These are phyloP conservation scores for Indicator indicator DNA, from an alignment of 2,113 vertebrate species.

Conservation along the genomic window DNA sequence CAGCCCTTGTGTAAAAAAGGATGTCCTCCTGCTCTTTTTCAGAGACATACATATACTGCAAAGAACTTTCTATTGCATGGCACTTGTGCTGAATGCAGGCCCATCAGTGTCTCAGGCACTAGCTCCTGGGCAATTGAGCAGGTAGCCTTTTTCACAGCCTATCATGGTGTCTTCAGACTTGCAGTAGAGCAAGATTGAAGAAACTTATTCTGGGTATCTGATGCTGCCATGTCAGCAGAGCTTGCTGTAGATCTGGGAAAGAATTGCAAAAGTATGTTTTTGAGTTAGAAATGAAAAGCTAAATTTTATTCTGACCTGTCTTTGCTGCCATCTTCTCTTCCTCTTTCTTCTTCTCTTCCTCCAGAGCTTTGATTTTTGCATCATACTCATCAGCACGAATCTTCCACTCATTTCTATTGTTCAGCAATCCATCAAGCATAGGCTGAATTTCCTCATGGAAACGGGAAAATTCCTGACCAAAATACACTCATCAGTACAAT, in stretches of 20 bases:
- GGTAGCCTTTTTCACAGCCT: background rate
- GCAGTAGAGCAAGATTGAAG: background rate
- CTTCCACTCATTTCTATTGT: constrained; percentile 96
- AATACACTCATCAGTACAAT: background rate
- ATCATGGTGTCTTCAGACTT: background rate
- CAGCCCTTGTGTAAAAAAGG: background rate
- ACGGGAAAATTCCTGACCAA: constrained; percentile 90
- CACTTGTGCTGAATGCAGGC: background rate
- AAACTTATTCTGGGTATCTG: background rate
- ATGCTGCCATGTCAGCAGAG: background rate
- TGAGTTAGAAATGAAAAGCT: background rate
- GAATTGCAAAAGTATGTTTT: background rate
- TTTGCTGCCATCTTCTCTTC: constrained; percentile 67
- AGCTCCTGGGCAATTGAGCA: background rate
- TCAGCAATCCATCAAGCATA: constrained; percentile 91
- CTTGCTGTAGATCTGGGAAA: background rate
- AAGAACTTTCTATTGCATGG: background rate
- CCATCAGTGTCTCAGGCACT: background rate
- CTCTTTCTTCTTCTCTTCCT: constrained; percentile 82
- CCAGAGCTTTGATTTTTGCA: constrained; percentile 84
- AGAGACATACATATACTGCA: accelerated
- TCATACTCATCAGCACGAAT: constrained; percentile 88
- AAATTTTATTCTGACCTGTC: constrained; percentile 76
- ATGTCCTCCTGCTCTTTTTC: background rate
- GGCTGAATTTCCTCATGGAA: constrained; percentile 93